Evolutionary conservation across 2,113 vertebrate species (phyloP).

Genomic region (cat (Felis catus)): DNA sequence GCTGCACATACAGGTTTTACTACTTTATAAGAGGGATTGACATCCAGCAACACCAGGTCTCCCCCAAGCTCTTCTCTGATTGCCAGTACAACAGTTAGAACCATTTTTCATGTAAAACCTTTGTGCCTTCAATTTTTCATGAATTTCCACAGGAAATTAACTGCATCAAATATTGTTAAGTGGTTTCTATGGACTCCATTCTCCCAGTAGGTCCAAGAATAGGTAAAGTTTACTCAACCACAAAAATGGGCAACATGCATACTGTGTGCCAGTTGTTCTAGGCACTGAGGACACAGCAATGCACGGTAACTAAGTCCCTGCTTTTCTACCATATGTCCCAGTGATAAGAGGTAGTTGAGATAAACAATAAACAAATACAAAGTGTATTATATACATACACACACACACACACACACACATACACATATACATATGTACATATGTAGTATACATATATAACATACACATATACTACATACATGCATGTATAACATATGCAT

Average conservation of each 20-base stretch:
- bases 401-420: background rate
- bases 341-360: background rate
- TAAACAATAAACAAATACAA: background rate
- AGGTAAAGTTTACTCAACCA: background rate
- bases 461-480: no score
- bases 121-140: background rate
- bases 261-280: rapidly evolving
- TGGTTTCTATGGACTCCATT: background rate
- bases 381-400: background rate
- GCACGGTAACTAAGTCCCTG: background rate
- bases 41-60: background rate
- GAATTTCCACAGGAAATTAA: background rate
- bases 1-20: rapidly evolving
- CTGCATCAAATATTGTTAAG: background rate
- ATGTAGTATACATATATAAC: no score
- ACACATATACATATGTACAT: no score
- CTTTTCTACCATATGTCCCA: background rate
- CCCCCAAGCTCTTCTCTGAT: background rate
- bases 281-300: no score
- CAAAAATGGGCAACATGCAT: background rate
- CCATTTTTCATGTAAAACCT: background rate
- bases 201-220: background rate
- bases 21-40: no score
- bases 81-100: background rate
- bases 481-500: no score